A percentile compares a stretch with the other conserved stretches of the same genome.
These are phyloP conservation scores for Meleagris gallopavo DNA, from an alignment of 2,113 vertebrate species.

Conservation along the genomic window DNA sequence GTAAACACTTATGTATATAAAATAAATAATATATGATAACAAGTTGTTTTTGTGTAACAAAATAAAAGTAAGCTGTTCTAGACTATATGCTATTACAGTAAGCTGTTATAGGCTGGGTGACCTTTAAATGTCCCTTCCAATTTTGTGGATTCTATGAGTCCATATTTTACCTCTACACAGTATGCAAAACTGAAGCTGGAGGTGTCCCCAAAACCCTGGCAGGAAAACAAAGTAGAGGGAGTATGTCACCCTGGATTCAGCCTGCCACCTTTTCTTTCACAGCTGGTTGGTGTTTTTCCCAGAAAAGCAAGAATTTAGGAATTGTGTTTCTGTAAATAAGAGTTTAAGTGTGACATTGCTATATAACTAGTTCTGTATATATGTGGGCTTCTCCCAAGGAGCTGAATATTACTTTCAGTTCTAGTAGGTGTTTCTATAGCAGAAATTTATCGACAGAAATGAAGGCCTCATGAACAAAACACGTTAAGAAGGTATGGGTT, in stretches of 20 bases:
- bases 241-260: background rate
- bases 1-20: too few relatives aligned
- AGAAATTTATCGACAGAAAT: background rate
- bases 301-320: background rate
- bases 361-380: background rate
- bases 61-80: background rate
- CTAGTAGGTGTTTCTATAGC: background rate
- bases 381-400: background rate
- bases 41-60: background rate
- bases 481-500: background rate
- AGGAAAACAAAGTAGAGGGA: background rate
- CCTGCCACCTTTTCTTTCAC: background rate
- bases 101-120: too few relatives aligned
- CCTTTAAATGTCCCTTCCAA: too few relatives aligned
- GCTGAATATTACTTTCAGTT: background rate
- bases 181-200: background rate
- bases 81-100: too few relatives aligned
- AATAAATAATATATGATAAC: background rate
- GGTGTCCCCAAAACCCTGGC: background rate
- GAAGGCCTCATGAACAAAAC: background rate
- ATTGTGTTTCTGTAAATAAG: background rate
- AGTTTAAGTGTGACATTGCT: background rate
- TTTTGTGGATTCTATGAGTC: too few relatives aligned
- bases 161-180: background rate
- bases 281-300: background rate